Conservation (phyloP, 64 coral and sea anemone genomes). For the Trachythela sp. region DNA sequence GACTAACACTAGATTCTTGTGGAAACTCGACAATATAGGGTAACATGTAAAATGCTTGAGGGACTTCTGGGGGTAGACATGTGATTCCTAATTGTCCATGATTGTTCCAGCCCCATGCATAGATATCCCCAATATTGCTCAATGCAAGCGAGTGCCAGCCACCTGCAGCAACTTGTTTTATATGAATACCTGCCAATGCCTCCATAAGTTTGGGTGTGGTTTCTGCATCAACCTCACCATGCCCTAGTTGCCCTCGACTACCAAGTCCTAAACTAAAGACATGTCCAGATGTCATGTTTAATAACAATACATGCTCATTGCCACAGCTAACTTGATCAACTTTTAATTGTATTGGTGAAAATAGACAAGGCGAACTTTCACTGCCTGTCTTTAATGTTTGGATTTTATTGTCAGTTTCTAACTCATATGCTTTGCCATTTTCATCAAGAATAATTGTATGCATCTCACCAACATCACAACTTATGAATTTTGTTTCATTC, state of each 20-base stretch:
- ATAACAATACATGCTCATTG: neutral
- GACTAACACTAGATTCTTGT: constrained; percentile 53
- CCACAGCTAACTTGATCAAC: neutral
- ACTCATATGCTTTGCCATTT: neutral
- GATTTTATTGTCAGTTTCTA: neutral
- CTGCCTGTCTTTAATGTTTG: neutral
- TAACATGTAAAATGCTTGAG: constrained; percentile 47
- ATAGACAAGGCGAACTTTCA: neutral
- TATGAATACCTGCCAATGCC: constrained; percentile 71
- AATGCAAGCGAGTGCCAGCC: constrained; percentile 94
- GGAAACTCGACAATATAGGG: constrained; percentile 56
- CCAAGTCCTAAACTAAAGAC: constrained; percentile 10
- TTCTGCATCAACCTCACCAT: constrained; percentile 53
- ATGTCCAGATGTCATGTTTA: constrained; percentile 3
- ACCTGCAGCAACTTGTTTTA: constrained; percentile 56
- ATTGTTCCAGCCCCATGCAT: constrained; percentile 96
- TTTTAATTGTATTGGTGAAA: neutral
- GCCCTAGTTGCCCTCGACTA: constrained; percentile 86
- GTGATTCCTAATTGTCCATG: constrained; percentile 74
- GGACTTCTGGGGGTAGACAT: neutral
- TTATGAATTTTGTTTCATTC: neutral
- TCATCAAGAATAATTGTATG: neutral
- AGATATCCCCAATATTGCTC: constrained; percentile 81
- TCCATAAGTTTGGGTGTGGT: constrained; percentile 55
- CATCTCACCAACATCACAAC: neutral